Evolutionary conservation across 2,888 invertebrate species (phyloP), one percentile per base, ranked within the genome.

Genomic region (Doris montereyensis): DNA sequence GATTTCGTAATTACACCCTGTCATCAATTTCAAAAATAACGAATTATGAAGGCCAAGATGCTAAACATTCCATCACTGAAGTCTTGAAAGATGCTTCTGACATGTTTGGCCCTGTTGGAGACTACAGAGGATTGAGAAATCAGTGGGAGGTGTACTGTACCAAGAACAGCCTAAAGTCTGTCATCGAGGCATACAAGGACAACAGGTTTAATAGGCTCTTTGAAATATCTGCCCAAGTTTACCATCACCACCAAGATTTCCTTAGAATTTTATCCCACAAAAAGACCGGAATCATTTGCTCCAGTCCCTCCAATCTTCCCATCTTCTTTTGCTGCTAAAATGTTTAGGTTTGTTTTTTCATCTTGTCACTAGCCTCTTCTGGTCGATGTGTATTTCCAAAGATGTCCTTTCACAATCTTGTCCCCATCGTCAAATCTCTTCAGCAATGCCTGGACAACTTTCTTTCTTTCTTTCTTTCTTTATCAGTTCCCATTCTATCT

Each of bases 381-480:
- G 62, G 34, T 28, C 3, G 5, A 28, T 75, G 5, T 8, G 26
- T 4, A 75, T 32, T 24, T 58, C 32, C 13, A 3, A 52, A 26
- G 10, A 57, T 28, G 2, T 4, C 26, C 8, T 93, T 24, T 26
- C 17, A n/a, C n/a, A n/a, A n/a, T n/a, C n/a, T n/a, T n/a, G n/a
- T n/a, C n/a, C n/a, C n/a, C n/a, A n/a, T n/a, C n/a, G n/a, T n/a
- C n/a, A n/a, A n/a, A n/a, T n/a, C n/a, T n/a, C n/a, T n/a, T n/a
- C n/a, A n/a, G n/a, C n/a, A n/a, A n/a, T n/a, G n/a, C n/a, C n/a
- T n/a, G n/a, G n/a, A n/a, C n/a, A n/a, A n/a, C n/a, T n/a, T n/a
- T n/a, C n/a, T n/a, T n/a, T n/a, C n/a, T n/a, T n/a, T n/a, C n/a
- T n/a, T n/a, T n/a, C n/a, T n/a, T n/a, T n/a, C n/a, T n/a, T n/a